Percentiles rank a stretch among this genome's conserved stretches.
Evolutionary conservation across 2,797 vertebrate species (phyloP).

Genomic region (Sebastes trivittatus): DNA sequence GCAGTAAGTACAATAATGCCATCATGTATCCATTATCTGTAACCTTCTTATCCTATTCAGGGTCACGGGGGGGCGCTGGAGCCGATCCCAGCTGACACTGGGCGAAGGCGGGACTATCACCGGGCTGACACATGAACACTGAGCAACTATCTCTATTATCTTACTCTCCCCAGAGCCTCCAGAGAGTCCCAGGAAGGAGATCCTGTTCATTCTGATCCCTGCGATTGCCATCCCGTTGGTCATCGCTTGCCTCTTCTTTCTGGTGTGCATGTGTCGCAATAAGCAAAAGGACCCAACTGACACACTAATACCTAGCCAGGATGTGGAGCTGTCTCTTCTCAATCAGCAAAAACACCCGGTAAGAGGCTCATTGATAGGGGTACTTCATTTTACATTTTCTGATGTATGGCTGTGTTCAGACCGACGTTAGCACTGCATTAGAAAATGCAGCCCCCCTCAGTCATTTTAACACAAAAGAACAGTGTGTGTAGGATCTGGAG

Average conservation of each 20-base stretch:
- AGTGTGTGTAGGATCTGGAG: not conserved
- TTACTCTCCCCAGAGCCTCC: slow-evolving; percentile 81
- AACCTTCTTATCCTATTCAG: too few relatives aligned
- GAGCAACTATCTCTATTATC: not conserved
- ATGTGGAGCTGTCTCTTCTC: slow-evolving; percentile 93
- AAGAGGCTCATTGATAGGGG: not conserved
- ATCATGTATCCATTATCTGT: not conserved
- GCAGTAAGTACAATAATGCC: slow-evolving; percentile 86
- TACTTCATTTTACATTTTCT: not conserved
- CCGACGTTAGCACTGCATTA: not conserved
- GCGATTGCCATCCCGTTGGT: slow-evolving; percentile 93
- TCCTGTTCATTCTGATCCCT: slow-evolving; percentile 94
- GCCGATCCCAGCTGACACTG: too few relatives aligned
- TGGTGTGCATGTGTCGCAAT: slow-evolving; percentile 96
- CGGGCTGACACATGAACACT: not conserved
- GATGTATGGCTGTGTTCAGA: not conserved
- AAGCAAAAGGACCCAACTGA: slow-evolving; percentile 90
- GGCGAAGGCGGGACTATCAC: not conserved
- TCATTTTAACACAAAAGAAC: not conserved
- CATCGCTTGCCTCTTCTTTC: slow-evolving; percentile 95
- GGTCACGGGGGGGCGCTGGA: too few relatives aligned
- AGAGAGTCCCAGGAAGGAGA: slow-evolving; percentile 91
- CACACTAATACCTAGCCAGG: slow-evolving; percentile 88
- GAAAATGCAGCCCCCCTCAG: not conserved
- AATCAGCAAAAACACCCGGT: slow-evolving; percentile 92